phyloP scores from a whole-genome alignment of 2,888 invertebrate species.

The Protonemura montana region DNA sequence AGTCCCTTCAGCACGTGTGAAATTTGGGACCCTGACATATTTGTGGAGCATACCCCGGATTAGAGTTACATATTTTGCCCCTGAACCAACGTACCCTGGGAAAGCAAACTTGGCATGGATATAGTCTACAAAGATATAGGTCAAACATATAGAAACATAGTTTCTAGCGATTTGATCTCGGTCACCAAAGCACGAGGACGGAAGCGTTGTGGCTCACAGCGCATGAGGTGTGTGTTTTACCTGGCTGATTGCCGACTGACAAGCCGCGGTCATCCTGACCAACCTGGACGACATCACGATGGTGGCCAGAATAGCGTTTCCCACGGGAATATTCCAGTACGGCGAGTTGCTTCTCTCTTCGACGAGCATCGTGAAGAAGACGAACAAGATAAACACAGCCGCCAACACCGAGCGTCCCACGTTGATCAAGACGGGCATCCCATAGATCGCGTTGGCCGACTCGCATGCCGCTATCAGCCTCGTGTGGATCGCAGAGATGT shows the following conservation, averaged over 20 bases:
- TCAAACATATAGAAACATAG: too few relatives aligned
- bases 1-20: not conserved
- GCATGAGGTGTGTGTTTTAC: not conserved
- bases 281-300: not conserved
- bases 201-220: too few relatives aligned
- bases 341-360: not conserved
- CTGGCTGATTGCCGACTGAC: not conserved
- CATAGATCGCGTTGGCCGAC: not conserved
- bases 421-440: not conserved
- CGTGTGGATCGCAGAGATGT: not conserved
- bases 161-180: too few relatives aligned
- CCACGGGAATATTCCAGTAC: not conserved
- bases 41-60: too few relatives aligned
- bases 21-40: not conserved
- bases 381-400: not conserved
- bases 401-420: not conserved
- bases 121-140: too few relatives aligned
- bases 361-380: not conserved
- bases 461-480: not conserved
- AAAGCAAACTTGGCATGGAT: too few relatives aligned
- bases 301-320: not conserved
- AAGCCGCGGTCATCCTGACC: not conserved
- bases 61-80: too few relatives aligned
- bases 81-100: too few relatives aligned
- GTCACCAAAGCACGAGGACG: too few relatives aligned